phyloP scores from a whole-genome alignment of 2,888 invertebrate species.

The Trachelus tabidus region DNA sequence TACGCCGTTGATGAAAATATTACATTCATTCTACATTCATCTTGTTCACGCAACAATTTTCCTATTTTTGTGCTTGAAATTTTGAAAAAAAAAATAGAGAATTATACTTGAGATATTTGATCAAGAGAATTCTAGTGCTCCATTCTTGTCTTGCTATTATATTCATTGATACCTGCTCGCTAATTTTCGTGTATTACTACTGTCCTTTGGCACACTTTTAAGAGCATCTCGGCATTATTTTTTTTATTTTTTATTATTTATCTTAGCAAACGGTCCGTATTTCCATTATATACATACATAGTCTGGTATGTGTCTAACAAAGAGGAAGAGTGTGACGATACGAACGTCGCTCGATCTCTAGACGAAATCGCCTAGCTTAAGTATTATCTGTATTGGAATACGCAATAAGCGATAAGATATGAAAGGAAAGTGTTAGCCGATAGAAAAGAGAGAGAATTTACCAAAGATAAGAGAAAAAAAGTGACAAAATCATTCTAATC shows the following conservation, averaged over 20 bases:
- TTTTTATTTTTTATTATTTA: conserved; percentile 2
- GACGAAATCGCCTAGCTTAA: background rate
- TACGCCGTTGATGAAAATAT: background rate
- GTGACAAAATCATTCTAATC: conserved; percentile 16
- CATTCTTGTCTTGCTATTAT: background rate
- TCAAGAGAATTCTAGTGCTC: background rate
- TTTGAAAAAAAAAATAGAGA: background rate
- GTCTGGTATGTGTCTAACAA: conserved; percentile 6
- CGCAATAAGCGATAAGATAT: background rate
- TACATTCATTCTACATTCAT: background rate
- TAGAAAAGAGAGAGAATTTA: conserved; percentile 4
- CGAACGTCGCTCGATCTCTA: conserved; percentile 25
- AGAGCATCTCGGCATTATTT: conserved; percentile 19
- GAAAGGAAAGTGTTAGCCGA: background rate
- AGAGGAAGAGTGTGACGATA: conserved; percentile 9
- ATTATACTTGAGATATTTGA: too few relatives aligned
- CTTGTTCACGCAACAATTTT: background rate
- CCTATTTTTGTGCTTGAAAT: background rate
- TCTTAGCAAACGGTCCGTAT: conserved; percentile 18
- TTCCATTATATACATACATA: conserved; percentile 17
- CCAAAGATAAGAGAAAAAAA: conserved; percentile 8
- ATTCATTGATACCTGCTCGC: conserved; percentile 32
- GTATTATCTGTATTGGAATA: background rate
- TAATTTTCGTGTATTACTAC: conserved; percentile 38
- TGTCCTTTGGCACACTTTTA: conserved; percentile 34